Evolutionary conservation across 2,113 vertebrate genomes (phyloP).

Genomic region (Hyperopisus bebe): DNA sequence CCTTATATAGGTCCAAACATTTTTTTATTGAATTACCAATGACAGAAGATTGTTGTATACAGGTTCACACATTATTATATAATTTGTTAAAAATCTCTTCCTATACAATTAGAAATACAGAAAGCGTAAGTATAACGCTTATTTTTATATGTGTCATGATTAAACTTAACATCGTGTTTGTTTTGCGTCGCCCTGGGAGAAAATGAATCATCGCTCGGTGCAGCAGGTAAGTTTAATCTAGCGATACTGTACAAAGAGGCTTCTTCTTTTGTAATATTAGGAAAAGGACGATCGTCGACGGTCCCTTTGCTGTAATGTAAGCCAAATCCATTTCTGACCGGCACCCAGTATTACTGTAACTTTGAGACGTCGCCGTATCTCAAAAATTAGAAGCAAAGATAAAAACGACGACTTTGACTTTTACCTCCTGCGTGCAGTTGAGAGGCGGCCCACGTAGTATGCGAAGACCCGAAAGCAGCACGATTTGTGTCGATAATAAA

Average conservation of each 20-base stretch:
- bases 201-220: neutral
- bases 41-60: neutral
- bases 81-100: neutral
- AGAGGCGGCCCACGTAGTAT: neutral
- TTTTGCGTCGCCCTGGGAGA: neutral
- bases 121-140: neutral
- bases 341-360: neutral
- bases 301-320: neutral
- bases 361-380: neutral
- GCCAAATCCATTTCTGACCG: neutral
- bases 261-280: neutral
- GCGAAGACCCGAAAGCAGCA: neutral
- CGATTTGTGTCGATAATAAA: neutral
- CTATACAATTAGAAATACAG: neutral
- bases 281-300: neutral
- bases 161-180: neutral
- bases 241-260: neutral
- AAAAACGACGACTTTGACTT: neutral
- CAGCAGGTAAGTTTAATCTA: neutral
- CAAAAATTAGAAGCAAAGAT: neutral
- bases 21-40: neutral
- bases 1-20: neutral
- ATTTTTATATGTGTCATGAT: neutral
- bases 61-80: neutral
- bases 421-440: slow-evolving; percentile 24